These are phyloP conservation scores for Psettodes erumei DNA, from an alignment of 2,113 vertebrate species.

Conservation along the genomic window DNA sequence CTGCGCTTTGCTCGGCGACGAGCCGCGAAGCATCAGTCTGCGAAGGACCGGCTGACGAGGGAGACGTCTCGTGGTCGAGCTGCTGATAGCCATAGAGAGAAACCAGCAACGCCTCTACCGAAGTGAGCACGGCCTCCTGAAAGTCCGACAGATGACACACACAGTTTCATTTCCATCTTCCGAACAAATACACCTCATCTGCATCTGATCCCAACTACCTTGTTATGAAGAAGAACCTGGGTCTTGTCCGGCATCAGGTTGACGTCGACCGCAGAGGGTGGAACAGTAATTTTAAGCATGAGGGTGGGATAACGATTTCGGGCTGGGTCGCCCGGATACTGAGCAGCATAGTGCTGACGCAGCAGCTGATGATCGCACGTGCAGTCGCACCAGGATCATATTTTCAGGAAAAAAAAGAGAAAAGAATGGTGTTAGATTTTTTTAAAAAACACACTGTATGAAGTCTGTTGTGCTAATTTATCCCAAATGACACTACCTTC, in stretches of 20 bases:
- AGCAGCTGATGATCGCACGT: conserved; percentile 83
- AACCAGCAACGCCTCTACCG: conserved; percentile 90
- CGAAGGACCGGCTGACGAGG: not conserved
- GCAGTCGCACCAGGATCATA: not conserved
- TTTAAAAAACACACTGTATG: not conserved
- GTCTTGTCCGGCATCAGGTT: conserved; percentile 97
- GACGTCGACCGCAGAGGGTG: conserved; percentile 89
- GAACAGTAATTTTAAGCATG: conserved; percentile 89
- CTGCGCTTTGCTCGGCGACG: not conserved
- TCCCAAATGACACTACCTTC: conserved; percentile 85
- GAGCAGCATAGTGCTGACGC: conserved; percentile 86
- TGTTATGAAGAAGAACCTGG: conserved; percentile 93
- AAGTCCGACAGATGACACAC: conserved; percentile 14
- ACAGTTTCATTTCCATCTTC: not conserved
- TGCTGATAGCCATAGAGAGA: conserved; percentile 87
- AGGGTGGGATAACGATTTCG: conserved; percentile 87
- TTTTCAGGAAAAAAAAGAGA: not conserved
- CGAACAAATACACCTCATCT: not conserved
- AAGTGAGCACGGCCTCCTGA: conserved; percentile 89
- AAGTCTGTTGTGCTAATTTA: not conserved
- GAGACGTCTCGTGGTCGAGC: conserved; percentile 64
- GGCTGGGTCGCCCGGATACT: conserved; percentile 81
- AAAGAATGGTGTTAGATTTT: not conserved
- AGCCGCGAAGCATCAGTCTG: not conserved
- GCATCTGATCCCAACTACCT: conserved; percentile 80